Conservation (phyloP, 1,140 invertebrate genomes). For the Anthonomus grandis region DNA sequence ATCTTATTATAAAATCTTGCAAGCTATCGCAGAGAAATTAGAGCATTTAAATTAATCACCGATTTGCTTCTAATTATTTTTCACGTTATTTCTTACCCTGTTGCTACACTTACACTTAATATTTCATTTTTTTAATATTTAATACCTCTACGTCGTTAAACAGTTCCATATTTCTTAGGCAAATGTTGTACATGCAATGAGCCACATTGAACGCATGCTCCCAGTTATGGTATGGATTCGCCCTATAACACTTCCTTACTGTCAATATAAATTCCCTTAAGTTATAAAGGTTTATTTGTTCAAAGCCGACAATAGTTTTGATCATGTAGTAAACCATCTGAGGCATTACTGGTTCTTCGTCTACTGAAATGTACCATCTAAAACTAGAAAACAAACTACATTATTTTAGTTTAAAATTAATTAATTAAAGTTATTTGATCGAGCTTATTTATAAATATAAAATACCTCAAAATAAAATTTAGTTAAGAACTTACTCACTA, state of each 20-base stretch:
- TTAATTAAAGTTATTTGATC: neutral
- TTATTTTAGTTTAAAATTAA: neutral
- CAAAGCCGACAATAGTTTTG: conserved; percentile 47
- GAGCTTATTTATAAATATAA: conserved; percentile 1
- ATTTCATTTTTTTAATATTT: too few relatives aligned
- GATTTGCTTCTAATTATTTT: too few relatives aligned
- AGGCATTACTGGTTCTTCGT: conserved; percentile 50
- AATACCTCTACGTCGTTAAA: conserved; percentile 51
- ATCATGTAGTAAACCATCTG: conserved; percentile 53
- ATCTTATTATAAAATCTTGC: too few relatives aligned
- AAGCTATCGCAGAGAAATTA: too few relatives aligned
- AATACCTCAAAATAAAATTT: too few relatives aligned
- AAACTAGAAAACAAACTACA: conserved; percentile 46
- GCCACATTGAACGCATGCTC: conserved; percentile 58
- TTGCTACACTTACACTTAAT: too few relatives aligned
- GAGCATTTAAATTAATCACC: too few relatives aligned
- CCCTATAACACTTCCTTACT: conserved; percentile 51
- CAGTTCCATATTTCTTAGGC: conserved; percentile 49
- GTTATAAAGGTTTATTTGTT: conserved; percentile 45
- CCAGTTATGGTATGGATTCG: conserved; percentile 58
- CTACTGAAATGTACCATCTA: conserved; percentile 53
- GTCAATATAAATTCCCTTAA: conserved; percentile 51
- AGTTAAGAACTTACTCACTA: conserved; percentile 25
- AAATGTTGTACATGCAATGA: conserved; percentile 57
- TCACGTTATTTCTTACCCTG: too few relatives aligned